Conservation (phyloP, 1,140 invertebrate species). For the Galleria mellonella region DNA sequence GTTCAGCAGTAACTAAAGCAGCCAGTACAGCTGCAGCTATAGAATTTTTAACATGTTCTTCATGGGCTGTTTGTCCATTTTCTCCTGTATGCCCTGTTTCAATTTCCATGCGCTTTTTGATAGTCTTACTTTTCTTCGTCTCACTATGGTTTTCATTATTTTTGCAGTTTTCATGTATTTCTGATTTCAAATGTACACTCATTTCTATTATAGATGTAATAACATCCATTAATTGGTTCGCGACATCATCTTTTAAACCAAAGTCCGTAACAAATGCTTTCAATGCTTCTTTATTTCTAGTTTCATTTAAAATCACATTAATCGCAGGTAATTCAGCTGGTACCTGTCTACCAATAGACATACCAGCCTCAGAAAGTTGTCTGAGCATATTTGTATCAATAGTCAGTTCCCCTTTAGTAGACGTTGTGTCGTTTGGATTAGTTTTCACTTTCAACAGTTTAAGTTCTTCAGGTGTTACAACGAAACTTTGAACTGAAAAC, state of each 20-base stretch:
- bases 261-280: conserved; percentile 70
- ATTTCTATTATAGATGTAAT: conserved; percentile 71
- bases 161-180: conserved; percentile 42
- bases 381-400: conserved; percentile 81
- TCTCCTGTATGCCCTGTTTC: conserved; percentile 23
- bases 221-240: conserved; percentile 71
- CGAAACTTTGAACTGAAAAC: conserved; percentile 85
- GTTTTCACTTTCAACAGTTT: conserved; percentile 77
- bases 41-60: conserved; percentile 72
- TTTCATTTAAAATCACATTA: conserved; percentile 77
- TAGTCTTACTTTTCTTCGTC: conserved; percentile 31
- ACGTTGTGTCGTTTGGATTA: conserved; percentile 72
- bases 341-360: conserved; percentile 80
- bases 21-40: conserved; percentile 75
- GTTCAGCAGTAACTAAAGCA: conserved; percentile 73
- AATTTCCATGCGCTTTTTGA: conserved; percentile 39
- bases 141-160: conserved; percentile 30
- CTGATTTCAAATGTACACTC: conserved; percentile 64
- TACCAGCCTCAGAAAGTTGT: conserved; percentile 81
- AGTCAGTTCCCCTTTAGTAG: conserved; percentile 76
- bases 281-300: conserved; percentile 65
- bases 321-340: conserved; percentile 77
- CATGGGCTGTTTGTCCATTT: conserved; percentile 38
- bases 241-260: conserved; percentile 69
- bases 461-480: conserved; percentile 82